These are phyloP conservation scores for Pseudococcus longispinus DNA, from an alignment of 2,888 invertebrate genomes.

Conservation along the genomic window DNA sequence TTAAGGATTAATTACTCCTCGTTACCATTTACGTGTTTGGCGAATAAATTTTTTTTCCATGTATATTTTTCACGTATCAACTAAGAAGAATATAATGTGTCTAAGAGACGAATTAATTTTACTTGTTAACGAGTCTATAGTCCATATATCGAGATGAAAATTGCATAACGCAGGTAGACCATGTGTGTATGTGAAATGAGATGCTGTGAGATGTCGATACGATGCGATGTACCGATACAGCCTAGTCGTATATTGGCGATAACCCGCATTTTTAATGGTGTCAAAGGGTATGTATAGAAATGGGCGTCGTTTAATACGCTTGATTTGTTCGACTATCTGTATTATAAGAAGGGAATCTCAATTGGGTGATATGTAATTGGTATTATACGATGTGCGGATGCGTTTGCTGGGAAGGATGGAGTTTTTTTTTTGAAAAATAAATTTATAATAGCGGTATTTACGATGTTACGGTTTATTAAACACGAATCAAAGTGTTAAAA, in stretches of 20 bases:
- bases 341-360: background rate
- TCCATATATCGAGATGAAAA: background rate
- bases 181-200: background rate
- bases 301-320: background rate
- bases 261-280: conserved; percentile 10
- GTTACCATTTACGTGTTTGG: background rate
- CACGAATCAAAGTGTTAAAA: conserved; percentile 22
- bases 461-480: conserved; percentile 26
- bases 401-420: background rate
- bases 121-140: background rate
- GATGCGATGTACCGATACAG: background rate
- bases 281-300: background rate
- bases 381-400: background rate
- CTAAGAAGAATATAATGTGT: background rate
- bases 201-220: background rate
- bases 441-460: conserved; percentile 5
- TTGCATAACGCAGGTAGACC: background rate
- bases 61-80: background rate
- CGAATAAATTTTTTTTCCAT: background rate
- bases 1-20: conserved; percentile 9
- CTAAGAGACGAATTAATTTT: background rate
- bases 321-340: background rate
- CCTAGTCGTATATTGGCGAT: background rate
- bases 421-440: background rate
- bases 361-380: background rate